Percentiles rank a stretch among this genome's conserved stretches.
Evolutionary conservation across 2,888 invertebrate genomes (phyloP).

Genomic region (Eristalis intricaria): DNA sequence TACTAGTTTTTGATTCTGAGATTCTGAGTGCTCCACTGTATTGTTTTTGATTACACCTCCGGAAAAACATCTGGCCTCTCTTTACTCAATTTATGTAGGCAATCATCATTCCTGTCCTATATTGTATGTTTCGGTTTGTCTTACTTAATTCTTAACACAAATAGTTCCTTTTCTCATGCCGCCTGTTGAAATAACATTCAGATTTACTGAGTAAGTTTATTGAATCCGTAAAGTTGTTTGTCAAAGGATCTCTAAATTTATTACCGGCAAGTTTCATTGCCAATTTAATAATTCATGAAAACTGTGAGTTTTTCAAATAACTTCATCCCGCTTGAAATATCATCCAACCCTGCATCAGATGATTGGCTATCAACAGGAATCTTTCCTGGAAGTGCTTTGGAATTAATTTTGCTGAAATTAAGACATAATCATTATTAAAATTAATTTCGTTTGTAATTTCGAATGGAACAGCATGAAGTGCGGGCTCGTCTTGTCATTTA

Average conservation of each 20-base stretch:
- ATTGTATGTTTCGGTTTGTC: no score
- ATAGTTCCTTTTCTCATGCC: background rate
- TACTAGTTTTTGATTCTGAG: no score
- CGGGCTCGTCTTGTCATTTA: conserved; percentile 20
- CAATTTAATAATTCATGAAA: background rate
- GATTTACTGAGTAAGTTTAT: background rate
- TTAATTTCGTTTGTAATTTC: conserved; percentile 3
- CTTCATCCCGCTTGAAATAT: background rate
- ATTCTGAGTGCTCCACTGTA: no score
- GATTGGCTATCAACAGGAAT: background rate
- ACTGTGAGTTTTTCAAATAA: conserved; percentile 4
- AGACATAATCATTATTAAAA: conserved; percentile 4
- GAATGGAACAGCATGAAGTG: background rate
- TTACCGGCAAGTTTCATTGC: background rate
- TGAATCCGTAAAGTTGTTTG: background rate
- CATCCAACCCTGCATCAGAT: background rate
- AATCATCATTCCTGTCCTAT: no score
- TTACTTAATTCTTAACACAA: no score
- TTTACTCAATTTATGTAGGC: no score
- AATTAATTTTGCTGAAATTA: conserved; percentile 6
- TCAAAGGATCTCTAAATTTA: background rate
- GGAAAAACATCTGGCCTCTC: no score
- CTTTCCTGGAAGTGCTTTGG: background rate
- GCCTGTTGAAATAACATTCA: background rate
- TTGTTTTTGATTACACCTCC: no score